phyloP scores from a whole-genome alignment of 2,113 vertebrate species.

The Ptyas mucosa region DNA sequence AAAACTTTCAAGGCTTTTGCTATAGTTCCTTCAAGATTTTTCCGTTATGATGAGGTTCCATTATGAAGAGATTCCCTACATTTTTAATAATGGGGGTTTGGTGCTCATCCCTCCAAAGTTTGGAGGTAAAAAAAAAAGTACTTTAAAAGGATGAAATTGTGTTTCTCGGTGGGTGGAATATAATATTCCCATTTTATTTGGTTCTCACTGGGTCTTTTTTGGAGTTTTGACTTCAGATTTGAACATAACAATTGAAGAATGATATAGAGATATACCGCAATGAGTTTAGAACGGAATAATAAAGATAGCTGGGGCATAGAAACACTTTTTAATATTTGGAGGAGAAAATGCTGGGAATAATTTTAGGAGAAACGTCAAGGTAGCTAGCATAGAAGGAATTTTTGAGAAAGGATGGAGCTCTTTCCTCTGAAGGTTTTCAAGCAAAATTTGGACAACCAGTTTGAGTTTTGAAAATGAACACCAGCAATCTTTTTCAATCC shows the following conservation, averaged over 20 bases:
- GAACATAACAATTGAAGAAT: background rate
- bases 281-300: background rate
- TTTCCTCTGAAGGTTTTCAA: background rate
- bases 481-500: background rate
- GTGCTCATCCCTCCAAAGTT: background rate
- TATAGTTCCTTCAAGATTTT: background rate
- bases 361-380: background rate
- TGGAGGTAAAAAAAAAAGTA: background rate
- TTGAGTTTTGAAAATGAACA: background rate
- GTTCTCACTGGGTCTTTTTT: background rate
- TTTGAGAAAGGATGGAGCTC: background rate
- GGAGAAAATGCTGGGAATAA: background rate
- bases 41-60: background rate
- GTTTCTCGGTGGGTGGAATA: background rate
- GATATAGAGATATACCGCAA: background rate
- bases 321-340: background rate
- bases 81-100: background rate
- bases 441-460: background rate
- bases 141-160: background rate
- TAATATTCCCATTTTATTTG: background rate
- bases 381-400: background rate
- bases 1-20: background rate
- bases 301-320: background rate
- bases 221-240: background rate
- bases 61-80: background rate